Evolutionary conservation across 2,888 invertebrate species (phyloP).

Genomic region (Lasiommata megera): DNA sequence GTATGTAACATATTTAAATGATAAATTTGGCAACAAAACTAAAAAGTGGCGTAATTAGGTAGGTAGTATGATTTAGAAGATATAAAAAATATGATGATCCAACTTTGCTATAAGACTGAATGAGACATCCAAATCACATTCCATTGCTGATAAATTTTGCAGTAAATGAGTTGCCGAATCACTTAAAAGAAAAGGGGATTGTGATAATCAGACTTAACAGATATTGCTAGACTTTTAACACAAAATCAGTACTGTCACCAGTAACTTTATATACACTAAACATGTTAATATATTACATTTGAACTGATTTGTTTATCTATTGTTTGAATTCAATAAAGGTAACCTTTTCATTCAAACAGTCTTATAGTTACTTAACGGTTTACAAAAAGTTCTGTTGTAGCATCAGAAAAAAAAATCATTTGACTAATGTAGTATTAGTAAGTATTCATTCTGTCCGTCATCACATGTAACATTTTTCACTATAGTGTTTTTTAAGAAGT

Average conservation of each 20-base stretch:
- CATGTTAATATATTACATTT: too few relatives aligned
- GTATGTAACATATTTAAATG: not conserved
- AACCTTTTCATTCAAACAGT: too few relatives aligned
- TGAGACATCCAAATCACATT: conserved; percentile 48
- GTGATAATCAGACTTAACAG: not conserved
- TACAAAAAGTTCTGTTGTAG: too few relatives aligned
- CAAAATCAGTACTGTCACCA: too few relatives aligned
- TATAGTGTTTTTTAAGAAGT: not conserved
- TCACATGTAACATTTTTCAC: not conserved
- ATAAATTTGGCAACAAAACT: not conserved
- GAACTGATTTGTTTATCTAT: too few relatives aligned
- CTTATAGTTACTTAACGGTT: too few relatives aligned
- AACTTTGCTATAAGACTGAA: conserved; percentile 50
- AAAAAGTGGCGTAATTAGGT: not conserved
- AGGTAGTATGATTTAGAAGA: not conserved
- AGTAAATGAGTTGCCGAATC: not conserved
- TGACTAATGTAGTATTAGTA: not conserved
- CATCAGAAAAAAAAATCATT: too few relatives aligned
- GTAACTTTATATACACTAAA: too few relatives aligned
- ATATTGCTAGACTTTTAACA: not conserved
- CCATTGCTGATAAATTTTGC: conserved; percentile 38
- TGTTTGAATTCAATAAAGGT: too few relatives aligned
- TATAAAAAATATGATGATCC: conserved; percentile 2
- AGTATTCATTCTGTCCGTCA: not conserved
- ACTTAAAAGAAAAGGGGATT: not conserved